Conservation (phyloP, 2,888 invertebrate species). For the Pheosia gnoma region DNA sequence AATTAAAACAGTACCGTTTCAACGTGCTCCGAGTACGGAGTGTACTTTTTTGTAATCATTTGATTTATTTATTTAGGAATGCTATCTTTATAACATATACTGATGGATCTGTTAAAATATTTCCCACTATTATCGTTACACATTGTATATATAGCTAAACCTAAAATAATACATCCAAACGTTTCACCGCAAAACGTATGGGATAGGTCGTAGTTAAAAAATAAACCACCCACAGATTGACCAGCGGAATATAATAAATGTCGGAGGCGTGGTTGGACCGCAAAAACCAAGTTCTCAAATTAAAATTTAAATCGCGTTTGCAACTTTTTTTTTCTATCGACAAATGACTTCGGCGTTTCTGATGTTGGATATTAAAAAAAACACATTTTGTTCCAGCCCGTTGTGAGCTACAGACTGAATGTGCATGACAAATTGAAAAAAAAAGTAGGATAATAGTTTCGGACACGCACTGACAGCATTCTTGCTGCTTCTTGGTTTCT, state of each 20-base stretch:
- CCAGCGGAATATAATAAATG: conserved; percentile 23
- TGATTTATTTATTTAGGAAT: too few relatives aligned
- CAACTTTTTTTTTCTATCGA: conserved; percentile 23
- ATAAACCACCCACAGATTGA: conserved; percentile 22
- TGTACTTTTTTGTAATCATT: too few relatives aligned
- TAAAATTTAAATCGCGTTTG: conserved; percentile 41
- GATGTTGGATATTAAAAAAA: conserved; percentile 29
- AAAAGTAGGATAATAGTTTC: conserved; percentile 32
- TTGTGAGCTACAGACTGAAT: conserved; percentile 43
- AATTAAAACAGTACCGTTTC: too few relatives aligned
- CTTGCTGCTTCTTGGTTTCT: conserved; percentile 2
- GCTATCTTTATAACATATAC: too few relatives aligned
- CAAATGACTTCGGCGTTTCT: conserved; percentile 29
- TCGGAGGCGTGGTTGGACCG: conserved; percentile 23
- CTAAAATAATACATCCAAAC: too few relatives aligned
- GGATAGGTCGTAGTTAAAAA: background rate
- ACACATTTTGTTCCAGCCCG: conserved; percentile 36
- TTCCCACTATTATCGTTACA: too few relatives aligned
- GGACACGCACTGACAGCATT: conserved; percentile 25
- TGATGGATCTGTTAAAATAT: too few relatives aligned
- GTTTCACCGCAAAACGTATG: background rate
- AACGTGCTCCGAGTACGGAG: too few relatives aligned
- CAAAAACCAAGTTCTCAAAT: conserved; percentile 30
- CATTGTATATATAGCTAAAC: too few relatives aligned
- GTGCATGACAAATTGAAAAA: conserved; percentile 48